Conservation (phyloP, 2,113 vertebrate genomes). For the Stictonetta naevosa region DNA sequence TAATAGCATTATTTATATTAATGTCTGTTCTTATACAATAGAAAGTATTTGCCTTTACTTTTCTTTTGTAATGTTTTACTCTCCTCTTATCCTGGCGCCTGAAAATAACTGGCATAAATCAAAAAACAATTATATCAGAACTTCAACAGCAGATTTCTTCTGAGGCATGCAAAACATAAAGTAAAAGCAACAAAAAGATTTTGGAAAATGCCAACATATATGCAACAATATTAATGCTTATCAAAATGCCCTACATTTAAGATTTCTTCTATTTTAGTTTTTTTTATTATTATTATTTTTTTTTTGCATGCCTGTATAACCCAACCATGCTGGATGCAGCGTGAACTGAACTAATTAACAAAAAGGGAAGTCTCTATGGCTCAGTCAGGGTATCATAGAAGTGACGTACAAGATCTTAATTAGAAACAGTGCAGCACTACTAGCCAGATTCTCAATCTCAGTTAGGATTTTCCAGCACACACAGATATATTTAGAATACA, state of each 20-base stretch:
- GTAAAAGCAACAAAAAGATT: not conserved
- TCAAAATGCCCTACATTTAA: not conserved
- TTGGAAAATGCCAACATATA: not conserved
- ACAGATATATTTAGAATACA: not conserved
- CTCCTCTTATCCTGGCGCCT: not conserved
- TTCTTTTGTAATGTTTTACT: not conserved
- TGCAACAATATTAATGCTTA: not conserved
- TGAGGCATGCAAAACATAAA: not conserved
- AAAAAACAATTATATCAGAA: not conserved
- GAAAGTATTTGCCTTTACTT: not conserved
- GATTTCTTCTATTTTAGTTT: not conserved
- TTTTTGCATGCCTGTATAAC: not conserved
- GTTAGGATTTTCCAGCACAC: not conserved
- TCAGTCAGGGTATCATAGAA: not conserved
- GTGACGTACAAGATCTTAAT: not conserved
- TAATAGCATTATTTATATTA: not conserved
- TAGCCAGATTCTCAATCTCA: not conserved
- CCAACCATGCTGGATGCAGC: not conserved
- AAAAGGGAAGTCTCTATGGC: not conserved
- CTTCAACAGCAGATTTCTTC: not conserved
- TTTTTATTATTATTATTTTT: not conserved
- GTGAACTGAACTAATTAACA: not conserved
- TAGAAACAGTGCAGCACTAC: not conserved
- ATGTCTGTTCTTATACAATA: not conserved
- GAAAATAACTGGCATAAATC: constrained; percentile 18